Evolutionary conservation across 2,113 vertebrate genomes (phyloP), one percentile per base, ranked within the genome.

Genomic region (Dicentrarchus labrax): DNA sequence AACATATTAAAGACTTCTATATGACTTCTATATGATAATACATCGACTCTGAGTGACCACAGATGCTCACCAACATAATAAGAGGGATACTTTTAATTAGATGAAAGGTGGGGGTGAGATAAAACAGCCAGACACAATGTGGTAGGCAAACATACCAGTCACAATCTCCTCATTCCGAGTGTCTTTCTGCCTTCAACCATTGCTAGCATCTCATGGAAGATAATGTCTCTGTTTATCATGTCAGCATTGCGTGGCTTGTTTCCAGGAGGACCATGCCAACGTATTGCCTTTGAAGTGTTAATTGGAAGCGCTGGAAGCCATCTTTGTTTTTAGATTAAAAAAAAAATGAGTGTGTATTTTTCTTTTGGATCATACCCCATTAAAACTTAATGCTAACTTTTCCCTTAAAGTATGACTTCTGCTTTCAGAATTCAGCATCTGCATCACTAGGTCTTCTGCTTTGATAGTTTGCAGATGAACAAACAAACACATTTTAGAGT

Each of bases 221-320:
- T 87, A 87, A 86, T 84, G 85, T 87, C 85, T 93, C 74, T 92
- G 88, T 89, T 94, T 93, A 91, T 90, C 80, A 82, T 89, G 83
- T 91, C 83, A 88, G 88, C 21, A 82, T 72, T 80, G 84, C 54
- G 76, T 84, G 84, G 88, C 83, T 93, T 17, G n/a, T 81, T 67
- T 89, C 84, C 86, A 88, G 77, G 77, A 85, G 71, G 67, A 82
- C 74, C 59, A 64, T 72, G 91, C 86, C 89, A 92, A 74, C 56
- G 8, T 65, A 30, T 68, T 38, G 50, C 70, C 87, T 94, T 94
- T 94, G 92, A 94, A 92, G 91, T 95, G 90, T 89, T 94, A 95
- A 96, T 94, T 86, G 85, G 74, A 89, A 80, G 61, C 43, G 76
- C 91, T 88, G 87, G 86, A 85, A 86, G 91, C 87, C 90, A 92